A percentile compares a stretch with the other conserved stretches of the same genome.
Evolutionary conservation across 2,113 vertebrate species (phyloP).

Genomic region (Plotosus lineatus): DNA sequence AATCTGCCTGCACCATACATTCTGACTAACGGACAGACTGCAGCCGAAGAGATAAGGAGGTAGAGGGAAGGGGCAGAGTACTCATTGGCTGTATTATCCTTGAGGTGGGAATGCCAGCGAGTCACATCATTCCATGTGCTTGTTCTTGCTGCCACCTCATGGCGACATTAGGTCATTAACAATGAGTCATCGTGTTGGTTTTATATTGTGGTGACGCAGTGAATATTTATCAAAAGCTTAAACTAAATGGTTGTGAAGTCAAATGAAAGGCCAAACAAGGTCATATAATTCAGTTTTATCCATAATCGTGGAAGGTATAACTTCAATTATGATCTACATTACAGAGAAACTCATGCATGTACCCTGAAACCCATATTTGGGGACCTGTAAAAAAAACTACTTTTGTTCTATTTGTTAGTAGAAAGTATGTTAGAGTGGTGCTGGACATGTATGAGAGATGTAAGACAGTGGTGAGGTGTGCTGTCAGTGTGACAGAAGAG

Average conservation of each 20-base stretch:
- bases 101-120: slow-evolving; percentile 37
- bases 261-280: background rate
- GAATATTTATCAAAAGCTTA: background rate
- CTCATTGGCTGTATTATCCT: slow-evolving; percentile 67
- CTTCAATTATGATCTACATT: background rate
- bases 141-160: slow-evolving; percentile 76
- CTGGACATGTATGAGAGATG: no score
- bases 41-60: background rate
- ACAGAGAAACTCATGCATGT: background rate
- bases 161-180: slow-evolving; percentile 52
- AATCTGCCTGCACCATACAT: no score
- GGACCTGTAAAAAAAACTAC: slow-evolving; percentile 61
- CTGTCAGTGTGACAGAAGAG: no score
- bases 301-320: background rate
- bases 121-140: background rate
- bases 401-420: slow-evolving; percentile 61
- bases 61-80: slow-evolving; percentile 38
- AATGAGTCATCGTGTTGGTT: slow-evolving; percentile 54
- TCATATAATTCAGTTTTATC: background rate
- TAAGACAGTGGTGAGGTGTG: no score
- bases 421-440: no score
- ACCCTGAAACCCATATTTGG: background rate
- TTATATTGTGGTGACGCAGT: slow-evolving; percentile 36
- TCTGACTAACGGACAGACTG: background rate
- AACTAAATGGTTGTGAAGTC: no score